These are phyloP conservation scores for Avahi laniger DNA, from an alignment of 2,797 vertebrate genomes.

Conservation along the genomic window DNA sequence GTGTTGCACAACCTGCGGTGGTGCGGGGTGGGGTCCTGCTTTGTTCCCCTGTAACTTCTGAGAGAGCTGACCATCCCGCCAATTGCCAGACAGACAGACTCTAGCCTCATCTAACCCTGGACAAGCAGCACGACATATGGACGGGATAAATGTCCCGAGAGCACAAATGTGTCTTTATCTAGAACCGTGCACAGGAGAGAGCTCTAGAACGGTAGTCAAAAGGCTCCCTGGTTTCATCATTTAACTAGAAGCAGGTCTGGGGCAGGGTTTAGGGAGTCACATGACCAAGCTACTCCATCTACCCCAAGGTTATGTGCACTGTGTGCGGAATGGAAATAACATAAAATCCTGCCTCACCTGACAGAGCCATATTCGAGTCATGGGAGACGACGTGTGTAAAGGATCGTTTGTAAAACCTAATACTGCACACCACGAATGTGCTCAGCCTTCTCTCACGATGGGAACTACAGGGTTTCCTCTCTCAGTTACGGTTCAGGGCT, in stretches of 20 bases:
- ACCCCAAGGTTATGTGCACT: neutral
- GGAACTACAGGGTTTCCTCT: neutral
- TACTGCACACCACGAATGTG: neutral
- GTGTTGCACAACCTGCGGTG: neutral
- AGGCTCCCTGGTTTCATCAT: neutral
- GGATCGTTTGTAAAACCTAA: neutral
- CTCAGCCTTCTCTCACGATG: neutral
- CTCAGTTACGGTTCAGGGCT: neutral
- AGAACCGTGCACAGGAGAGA: neutral
- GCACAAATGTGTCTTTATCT: neutral
- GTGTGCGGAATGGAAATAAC: neutral
- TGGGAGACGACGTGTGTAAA: accelerated
- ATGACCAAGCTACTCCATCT: neutral
- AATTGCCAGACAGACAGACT: neutral
- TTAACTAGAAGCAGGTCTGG: neutral
- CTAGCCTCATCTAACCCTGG: neutral
- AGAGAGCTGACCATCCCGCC: neutral
- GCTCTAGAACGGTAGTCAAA: neutral
- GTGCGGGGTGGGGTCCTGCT: neutral
- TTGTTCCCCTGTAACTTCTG: neutral
- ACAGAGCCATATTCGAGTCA: neutral
- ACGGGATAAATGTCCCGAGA: neutral
- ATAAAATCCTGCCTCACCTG: neutral
- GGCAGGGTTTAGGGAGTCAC: neutral
- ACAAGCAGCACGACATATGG: neutral